Percentiles rank a stretch among this genome's conserved stretches.
Evolutionary conservation across 2,888 invertebrate species (phyloP).

Genomic region (Melieria picta): DNA sequence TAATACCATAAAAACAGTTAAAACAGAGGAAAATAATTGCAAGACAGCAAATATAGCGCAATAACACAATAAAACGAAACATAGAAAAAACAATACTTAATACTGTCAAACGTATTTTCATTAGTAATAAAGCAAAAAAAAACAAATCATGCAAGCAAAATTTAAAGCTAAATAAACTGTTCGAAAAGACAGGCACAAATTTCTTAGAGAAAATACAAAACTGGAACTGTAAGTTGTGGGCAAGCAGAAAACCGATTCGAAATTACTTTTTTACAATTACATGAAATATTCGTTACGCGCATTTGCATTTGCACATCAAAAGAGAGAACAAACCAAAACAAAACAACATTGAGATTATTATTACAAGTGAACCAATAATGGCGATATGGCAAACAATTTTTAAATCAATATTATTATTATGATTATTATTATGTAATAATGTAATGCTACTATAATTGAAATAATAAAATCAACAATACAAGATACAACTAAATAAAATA

Average conservation of each 20-base stretch:
- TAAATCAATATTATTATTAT: slow-evolving; percentile 24
- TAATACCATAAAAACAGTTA: slow-evolving; percentile 28
- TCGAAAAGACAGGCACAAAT: slow-evolving; percentile 56
- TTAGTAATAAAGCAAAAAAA: slow-evolving; percentile 4
- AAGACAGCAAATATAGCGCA: slow-evolving; percentile 22
- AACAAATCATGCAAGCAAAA: slow-evolving; percentile 1
- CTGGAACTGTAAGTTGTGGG: slow-evolving; percentile 45
- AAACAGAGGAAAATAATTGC: slow-evolving; percentile 26
- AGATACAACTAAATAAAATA: slow-evolving; percentile 32
- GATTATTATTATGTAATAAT: slow-evolving; percentile 26
- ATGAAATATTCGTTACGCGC: slow-evolving; percentile 34
- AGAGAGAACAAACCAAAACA: slow-evolving; percentile 36
- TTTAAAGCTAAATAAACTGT: slow-evolving; percentile 44
- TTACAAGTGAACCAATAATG: slow-evolving; percentile 47
- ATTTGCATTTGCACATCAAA: slow-evolving; percentile 38
- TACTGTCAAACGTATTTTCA: slow-evolving; percentile 11
- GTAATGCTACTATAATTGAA: slow-evolving; percentile 63
- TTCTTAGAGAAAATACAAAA: slow-evolving; percentile 49
- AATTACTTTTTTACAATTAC: slow-evolving; percentile 57
- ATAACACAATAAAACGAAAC: slow-evolving; percentile 26
- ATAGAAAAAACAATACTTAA: slow-evolving; percentile 14
- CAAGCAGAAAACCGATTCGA: too few species aligned
- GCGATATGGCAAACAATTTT: slow-evolving; percentile 18
- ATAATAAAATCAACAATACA: slow-evolving; percentile 38
- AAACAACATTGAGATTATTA: slow-evolving; percentile 49